These are phyloP conservation scores for Bos indicus DNA, from an alignment of 2,113 vertebrate species.

Conservation along the genomic window DNA sequence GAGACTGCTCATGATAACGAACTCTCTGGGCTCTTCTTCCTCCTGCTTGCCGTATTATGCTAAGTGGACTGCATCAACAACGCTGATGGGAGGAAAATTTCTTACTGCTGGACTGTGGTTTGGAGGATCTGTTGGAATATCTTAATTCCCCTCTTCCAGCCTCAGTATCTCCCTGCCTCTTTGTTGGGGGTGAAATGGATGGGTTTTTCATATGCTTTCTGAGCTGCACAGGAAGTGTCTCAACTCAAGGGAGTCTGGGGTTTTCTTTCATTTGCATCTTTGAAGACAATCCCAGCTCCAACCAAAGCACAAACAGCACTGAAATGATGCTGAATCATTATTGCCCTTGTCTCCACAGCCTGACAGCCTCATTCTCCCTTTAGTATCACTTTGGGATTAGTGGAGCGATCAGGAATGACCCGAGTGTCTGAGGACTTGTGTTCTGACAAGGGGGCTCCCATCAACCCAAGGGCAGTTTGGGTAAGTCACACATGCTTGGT, in stretches of 20 bases:
- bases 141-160: not conserved
- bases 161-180: not conserved
- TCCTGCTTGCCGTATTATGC: conserved; percentile 51
- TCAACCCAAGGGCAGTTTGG: not conserved
- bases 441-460: too few species aligned
- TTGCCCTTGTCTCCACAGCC: not conserved
- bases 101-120: not conserved
- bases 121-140: conserved; percentile 59
- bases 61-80: conserved; percentile 59
- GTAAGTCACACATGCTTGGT: not conserved
- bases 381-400: not conserved
- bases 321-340: not conserved
- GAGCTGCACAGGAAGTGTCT: not conserved
- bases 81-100: conserved; percentile 36
- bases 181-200: not conserved
- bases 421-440: not conserved
- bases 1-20: conserved; percentile 51
- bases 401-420: not conserved
- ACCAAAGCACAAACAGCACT: not conserved
- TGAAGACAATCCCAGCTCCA: not conserved
- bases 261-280: not conserved
- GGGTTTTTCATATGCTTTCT: not conserved
- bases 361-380: not conserved
- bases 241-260: not conserved
- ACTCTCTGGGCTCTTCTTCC: conserved; percentile 35